phyloP scores from a whole-genome alignment of 2,797 vertebrate species.

The Okamejei kenojei region DNA sequence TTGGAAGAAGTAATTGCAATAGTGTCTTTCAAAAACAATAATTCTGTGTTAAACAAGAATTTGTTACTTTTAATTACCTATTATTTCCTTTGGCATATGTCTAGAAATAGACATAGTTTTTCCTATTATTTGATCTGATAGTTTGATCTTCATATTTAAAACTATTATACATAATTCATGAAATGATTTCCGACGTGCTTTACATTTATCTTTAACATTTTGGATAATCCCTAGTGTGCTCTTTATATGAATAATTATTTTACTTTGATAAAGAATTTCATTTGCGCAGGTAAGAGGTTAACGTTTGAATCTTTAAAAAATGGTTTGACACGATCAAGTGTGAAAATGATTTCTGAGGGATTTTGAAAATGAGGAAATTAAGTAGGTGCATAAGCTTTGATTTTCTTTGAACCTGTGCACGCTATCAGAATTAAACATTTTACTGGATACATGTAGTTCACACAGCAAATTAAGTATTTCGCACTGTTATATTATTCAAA shows the following conservation, averaged over 20 bases:
- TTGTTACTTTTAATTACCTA: conserved; percentile 3
- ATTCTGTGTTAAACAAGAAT: not conserved
- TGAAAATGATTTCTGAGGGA: not conserved
- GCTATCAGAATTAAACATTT: not conserved
- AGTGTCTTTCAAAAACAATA: not conserved
- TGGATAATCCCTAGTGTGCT: not conserved
- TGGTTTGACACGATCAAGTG: not conserved
- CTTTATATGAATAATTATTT: conserved; percentile 18
- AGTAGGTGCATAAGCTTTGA: not conserved
- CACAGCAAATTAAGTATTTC: not conserved
- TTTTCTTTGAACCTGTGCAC: not conserved
- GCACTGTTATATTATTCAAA: not conserved
- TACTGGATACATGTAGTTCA: not conserved
- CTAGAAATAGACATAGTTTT: not conserved
- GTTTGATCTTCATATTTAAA: conserved; percentile 17
- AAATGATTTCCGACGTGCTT: conserved; percentile 10
- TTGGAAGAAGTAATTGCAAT: not conserved
- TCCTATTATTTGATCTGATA: not conserved
- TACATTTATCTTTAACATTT: not conserved
- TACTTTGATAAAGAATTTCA: not conserved
- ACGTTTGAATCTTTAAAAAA: conserved; percentile 12
- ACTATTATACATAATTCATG: conserved; percentile 20
- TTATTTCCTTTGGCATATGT: conserved; percentile 9
- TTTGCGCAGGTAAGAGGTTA: not conserved
- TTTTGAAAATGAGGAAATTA: not conserved